Percentiles rank a stretch among this genome's conserved stretches.
Conservation (phyloP, 2,797 vertebrate genomes). For the Macroramphosus scolopax region DNA sequence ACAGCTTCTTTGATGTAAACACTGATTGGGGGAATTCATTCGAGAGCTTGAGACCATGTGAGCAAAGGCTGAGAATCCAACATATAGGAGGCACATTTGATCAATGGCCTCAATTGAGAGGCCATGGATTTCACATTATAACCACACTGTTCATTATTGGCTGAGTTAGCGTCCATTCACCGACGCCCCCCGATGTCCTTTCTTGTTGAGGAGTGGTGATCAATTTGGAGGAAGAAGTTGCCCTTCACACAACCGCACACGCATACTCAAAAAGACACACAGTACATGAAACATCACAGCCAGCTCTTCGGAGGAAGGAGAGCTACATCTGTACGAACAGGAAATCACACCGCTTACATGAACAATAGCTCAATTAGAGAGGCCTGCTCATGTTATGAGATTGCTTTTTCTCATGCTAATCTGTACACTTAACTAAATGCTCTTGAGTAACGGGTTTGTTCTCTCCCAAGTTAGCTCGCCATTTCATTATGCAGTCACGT, state of each 20-base stretch:
- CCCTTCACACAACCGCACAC: constrained; percentile 14
- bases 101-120: constrained; percentile 69
- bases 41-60: constrained; percentile 24
- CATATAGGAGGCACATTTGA: constrained; percentile 52
- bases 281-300: no score
- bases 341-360: constrained; percentile 60
- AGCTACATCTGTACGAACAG: constrained; percentile 22
- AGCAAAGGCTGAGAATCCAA: constrained; percentile 50
- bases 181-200: constrained; percentile 58
- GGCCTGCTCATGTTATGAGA: constrained; percentile 63
- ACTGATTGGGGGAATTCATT: not conserved
- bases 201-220: constrained; percentile 58
- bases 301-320: constrained; percentile 16
- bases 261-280: constrained; percentile 10
- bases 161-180: constrained; percentile 61
- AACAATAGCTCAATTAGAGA: constrained; percentile 73
- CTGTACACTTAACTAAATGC: constrained; percentile 70
- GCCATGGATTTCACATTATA: constrained; percentile 73
- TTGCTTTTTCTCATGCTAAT: constrained; percentile 74
- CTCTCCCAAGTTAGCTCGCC: constrained; percentile 52
- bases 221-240: constrained; percentile 58
- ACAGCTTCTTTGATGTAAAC: constrained; percentile 8
- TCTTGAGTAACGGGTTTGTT: constrained; percentile 42
- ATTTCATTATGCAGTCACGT: constrained; percentile 66
- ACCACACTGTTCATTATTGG: constrained; percentile 69